These are phyloP conservation scores for Conus canariensis DNA, from an alignment of 2,888 invertebrate species.

Conservation along the genomic window DNA sequence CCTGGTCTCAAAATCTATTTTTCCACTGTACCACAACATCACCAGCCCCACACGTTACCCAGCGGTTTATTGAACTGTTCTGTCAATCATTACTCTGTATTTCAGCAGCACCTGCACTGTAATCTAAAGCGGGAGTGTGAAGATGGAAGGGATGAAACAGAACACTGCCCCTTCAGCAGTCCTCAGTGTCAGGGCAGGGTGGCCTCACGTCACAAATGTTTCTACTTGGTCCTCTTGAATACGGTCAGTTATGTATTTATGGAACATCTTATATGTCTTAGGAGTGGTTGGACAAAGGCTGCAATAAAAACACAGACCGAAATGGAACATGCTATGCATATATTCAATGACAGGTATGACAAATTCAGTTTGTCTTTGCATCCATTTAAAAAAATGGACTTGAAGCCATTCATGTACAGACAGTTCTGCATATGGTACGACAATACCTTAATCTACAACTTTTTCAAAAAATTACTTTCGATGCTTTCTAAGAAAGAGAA, in stretches of 20 bases:
- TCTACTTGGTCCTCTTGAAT: neutral
- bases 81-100: neutral
- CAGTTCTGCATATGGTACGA: neutral
- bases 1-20: neutral
- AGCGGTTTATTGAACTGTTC: constrained; percentile 11
- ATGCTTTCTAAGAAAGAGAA: neutral
- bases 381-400: too few relatives aligned
- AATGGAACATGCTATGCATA: neutral
- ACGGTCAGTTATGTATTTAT: neutral
- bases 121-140: neutral
- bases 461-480: neutral
- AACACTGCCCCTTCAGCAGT: constrained; percentile 6
- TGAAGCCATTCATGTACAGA: neutral
- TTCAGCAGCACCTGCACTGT: neutral
- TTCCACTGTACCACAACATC: neutral
- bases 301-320: neutral
- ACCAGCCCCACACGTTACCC: neutral
- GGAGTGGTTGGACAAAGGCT: neutral
- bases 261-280: neutral
- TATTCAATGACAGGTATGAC: neutral
- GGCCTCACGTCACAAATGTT: neutral
- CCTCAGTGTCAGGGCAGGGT: neutral
- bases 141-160: neutral
- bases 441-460: neutral
- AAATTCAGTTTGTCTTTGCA: neutral